Percentiles rank a stretch among this genome's conserved stretches.
Conservation (phyloP, 2,888 invertebrate species). For the Ochropacha duplaris region DNA sequence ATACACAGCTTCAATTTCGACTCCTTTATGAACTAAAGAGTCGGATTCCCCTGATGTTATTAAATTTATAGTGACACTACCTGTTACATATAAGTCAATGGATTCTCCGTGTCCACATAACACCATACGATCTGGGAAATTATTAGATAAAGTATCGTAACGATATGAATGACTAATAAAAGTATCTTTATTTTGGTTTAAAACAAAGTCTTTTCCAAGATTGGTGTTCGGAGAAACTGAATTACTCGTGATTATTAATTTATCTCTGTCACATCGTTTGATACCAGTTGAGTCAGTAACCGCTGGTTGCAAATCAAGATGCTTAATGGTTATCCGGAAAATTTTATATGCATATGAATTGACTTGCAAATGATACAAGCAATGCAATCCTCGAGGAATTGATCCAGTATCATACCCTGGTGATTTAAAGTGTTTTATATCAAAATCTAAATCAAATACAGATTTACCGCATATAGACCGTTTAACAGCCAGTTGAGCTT, state of each 20-base stretch:
- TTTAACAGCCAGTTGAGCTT: constrained; percentile 77
- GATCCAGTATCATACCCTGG: constrained; percentile 57
- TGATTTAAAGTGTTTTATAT: constrained; percentile 48
- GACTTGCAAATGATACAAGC: constrained; percentile 51
- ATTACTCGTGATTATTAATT: constrained; percentile 50
- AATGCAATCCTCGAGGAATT: constrained; percentile 61
- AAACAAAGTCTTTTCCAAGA: constrained; percentile 53
- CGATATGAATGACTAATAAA: constrained; percentile 37
- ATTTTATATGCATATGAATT: constrained; percentile 22
- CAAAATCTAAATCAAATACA: constrained; percentile 31
- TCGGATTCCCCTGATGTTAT: constrained; percentile 53
- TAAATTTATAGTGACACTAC: constrained; percentile 47
- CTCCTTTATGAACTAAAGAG: constrained; percentile 76
- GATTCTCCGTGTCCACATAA: constrained; percentile 53
- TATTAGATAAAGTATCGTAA: constrained; percentile 33
- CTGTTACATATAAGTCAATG: constrained; percentile 55
- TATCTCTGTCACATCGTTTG: constrained; percentile 59
- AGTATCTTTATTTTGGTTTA: constrained; percentile 31
- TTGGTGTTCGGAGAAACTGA: constrained; percentile 39
- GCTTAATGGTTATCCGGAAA: constrained; percentile 49
- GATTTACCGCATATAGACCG: constrained; percentile 62
- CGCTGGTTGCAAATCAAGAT: constrained; percentile 52
- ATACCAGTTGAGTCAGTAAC: constrained; percentile 20
- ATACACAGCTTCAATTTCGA: constrained; percentile 84
- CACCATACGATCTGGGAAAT: constrained; percentile 37